Conservation (phyloP, 2,797 vertebrate species). For the Etheostoma perlongum region DNA sequence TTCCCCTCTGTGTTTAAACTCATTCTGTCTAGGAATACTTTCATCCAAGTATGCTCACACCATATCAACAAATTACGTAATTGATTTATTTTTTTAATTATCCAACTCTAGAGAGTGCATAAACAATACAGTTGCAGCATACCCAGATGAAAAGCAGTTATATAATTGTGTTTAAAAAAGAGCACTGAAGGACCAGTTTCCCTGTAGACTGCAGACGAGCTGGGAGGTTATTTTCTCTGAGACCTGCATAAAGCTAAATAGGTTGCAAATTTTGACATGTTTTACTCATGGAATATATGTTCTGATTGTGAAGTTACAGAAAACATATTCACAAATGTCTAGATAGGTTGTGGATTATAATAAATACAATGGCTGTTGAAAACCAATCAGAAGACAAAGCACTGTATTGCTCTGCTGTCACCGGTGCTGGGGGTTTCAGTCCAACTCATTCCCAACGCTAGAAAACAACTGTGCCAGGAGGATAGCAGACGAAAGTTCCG, state of each 20-base stretch:
- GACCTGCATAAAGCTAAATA: conserved; percentile 15
- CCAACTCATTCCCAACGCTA: too few species aligned
- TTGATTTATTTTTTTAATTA: background rate
- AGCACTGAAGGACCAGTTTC: background rate
- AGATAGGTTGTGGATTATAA: too few species aligned
- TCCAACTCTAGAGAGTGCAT: background rate
- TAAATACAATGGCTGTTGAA: too few species aligned
- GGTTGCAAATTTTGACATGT: too few species aligned
- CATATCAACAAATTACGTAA: background rate
- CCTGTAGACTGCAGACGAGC: background rate
- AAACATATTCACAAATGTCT: too few species aligned
- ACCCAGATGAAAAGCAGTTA: conserved; percentile 12
- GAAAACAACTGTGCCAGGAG: too few species aligned
- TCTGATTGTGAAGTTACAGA: too few species aligned
- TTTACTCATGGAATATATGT: too few species aligned
- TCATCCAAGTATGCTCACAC: background rate
- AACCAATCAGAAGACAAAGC: too few species aligned
- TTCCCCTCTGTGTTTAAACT: background rate
- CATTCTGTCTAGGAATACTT: background rate
- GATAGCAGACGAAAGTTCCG: too few species aligned
- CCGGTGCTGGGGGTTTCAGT: too few species aligned
- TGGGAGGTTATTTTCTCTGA: conserved; percentile 14
- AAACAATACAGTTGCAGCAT: background rate
- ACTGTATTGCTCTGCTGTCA: too few species aligned
- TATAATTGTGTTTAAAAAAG: conserved; percentile 7